Conservation (phyloP, 2,797 vertebrate genomes). For the Tympanoctomys barrerae region DNA sequence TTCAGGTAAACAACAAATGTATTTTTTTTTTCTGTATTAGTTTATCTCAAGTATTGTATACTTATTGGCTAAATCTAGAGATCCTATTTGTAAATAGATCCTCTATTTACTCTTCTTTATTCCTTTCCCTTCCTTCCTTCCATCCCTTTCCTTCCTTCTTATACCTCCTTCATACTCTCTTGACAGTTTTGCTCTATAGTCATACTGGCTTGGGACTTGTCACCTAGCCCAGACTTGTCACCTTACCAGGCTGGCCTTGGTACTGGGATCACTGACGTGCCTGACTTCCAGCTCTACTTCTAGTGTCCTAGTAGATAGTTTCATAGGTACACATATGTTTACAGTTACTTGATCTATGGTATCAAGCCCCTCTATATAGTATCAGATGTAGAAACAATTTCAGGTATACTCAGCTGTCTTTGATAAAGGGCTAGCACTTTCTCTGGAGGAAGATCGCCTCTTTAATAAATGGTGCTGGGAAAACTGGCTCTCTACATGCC, state of each 20-base stretch:
- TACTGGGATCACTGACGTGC: neutral
- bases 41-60: constrained; percentile 27
- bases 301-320: neutral
- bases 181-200: neutral
- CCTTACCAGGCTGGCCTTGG: neutral
- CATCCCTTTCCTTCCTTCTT: neutral
- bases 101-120: neutral
- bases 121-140: neutral
- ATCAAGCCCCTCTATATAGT: neutral
- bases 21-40: constrained; percentile 31
- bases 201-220: neutral
- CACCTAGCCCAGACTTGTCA: neutral
- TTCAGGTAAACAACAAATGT: neutral
- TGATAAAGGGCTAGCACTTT: neutral
- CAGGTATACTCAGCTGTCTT: neutral
- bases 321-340: constrained; percentile 26
- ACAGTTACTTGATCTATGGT: constrained; percentile 26
- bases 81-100: neutral
- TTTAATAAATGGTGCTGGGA: neutral
- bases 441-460: neutral
- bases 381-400: neutral
- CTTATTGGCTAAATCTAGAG: neutral
- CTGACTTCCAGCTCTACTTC: neutral
- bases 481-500: neutral
- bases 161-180: neutral